Percentiles rank a stretch among this genome's conserved stretches.
These are phyloP conservation scores for Drosophila suzukii DNA, from an alignment of 1,140 invertebrate genomes.

Conservation along the genomic window DNA sequence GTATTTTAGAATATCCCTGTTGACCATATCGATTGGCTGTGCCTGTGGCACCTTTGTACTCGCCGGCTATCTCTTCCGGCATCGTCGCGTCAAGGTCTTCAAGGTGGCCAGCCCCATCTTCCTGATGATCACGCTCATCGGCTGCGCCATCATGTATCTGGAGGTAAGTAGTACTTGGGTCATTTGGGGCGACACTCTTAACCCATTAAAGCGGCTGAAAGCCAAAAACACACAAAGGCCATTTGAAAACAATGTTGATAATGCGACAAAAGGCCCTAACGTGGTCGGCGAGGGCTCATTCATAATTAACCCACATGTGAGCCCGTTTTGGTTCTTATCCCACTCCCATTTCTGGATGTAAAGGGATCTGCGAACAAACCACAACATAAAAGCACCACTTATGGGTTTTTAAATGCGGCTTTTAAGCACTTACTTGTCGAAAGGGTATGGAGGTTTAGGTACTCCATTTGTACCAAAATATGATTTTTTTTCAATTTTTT, in stretches of 20 bases:
- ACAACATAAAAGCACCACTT: constrained; percentile 65
- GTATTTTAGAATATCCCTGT: constrained; percentile 88
- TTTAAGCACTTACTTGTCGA: constrained; percentile 28
- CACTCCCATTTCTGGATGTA: constrained; percentile 10
- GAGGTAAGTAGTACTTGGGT: constrained; percentile 87
- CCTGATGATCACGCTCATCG: constrained; percentile 93
- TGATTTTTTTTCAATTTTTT: background rate
- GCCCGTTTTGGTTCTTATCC: constrained; percentile 6
- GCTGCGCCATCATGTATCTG: constrained; percentile 95
- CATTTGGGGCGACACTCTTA: constrained; percentile 31
- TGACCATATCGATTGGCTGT: constrained; percentile 92
- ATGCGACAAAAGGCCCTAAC: constrained; percentile 66
- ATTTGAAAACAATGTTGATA: constrained; percentile 68
- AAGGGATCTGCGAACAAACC: constrained; percentile 28
- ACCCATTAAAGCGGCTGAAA: constrained; percentile 27
- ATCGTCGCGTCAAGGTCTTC: constrained; percentile 93
- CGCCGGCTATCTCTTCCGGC: constrained; percentile 91
- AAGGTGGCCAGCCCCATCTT: constrained; percentile 96
- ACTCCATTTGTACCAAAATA: background rate
- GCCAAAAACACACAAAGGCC: constrained; percentile 61
- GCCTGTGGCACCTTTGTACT: constrained; percentile 90
- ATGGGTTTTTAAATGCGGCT: constrained; percentile 76
- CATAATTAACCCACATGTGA: constrained; percentile 75
- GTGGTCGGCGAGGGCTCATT: constrained; percentile 52
- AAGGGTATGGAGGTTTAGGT: background rate